Evolutionary conservation across 2,888 invertebrate genomes (phyloP).

Genomic region (Escarpia spicata): DNA sequence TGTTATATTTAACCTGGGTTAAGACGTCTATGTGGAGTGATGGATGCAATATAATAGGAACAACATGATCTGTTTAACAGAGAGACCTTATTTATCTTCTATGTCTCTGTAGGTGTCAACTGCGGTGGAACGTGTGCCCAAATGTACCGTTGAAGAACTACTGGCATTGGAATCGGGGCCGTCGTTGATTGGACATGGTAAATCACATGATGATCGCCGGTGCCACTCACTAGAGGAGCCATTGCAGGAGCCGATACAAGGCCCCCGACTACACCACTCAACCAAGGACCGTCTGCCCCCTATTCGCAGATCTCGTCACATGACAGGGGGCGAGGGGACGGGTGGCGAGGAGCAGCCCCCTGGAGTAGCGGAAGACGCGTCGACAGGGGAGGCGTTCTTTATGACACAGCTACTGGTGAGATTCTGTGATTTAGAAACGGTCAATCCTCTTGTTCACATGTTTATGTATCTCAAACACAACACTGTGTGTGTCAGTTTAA

Average conservation of each 20-base stretch:
- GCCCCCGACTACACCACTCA: background rate
- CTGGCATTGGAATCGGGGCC: constrained; percentile 50
- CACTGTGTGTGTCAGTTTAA: too few relatives aligned
- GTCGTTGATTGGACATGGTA: background rate
- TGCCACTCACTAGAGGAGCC: background rate
- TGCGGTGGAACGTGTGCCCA: constrained; percentile 48
- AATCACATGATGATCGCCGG: background rate
- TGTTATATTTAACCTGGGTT: too few relatives aligned
- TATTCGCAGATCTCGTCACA: constrained; percentile 25
- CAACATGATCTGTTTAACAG: too few relatives aligned
- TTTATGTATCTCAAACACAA: too few relatives aligned
- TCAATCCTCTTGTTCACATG: too few relatives aligned
- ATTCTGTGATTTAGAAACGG: background rate
- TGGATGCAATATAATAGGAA: too few relatives aligned
- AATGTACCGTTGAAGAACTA: constrained; percentile 54
- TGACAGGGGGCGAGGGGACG: background rate
- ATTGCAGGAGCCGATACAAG: background rate
- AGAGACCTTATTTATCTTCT: background rate
- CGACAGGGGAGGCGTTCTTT: constrained; percentile 56
- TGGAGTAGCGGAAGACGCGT: background rate
- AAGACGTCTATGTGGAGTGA: too few relatives aligned
- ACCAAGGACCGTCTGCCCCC: constrained; percentile 42
- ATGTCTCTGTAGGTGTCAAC: background rate
- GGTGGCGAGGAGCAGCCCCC: background rate
- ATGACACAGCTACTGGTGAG: constrained; percentile 57